These are phyloP conservation scores for Hippocampus zosterae DNA, from an alignment of 2,113 vertebrate species.

Conservation along the genomic window DNA sequence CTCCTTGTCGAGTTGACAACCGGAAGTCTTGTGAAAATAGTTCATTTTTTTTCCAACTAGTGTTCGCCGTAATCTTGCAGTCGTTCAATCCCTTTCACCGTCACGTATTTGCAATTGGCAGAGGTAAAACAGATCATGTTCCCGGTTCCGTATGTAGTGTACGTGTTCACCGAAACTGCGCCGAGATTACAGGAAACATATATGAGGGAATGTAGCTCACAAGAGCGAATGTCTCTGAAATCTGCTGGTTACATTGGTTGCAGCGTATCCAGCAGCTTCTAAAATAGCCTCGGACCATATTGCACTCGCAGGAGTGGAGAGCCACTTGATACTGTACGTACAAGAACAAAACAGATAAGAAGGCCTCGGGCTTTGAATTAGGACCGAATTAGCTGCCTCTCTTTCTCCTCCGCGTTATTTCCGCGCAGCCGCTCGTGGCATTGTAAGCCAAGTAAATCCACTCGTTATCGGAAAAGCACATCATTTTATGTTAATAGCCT, in stretches of 20 bases:
- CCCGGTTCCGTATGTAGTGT: not conserved
- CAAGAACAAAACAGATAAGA: slow-evolving; percentile 51
- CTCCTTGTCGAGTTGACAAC: too few relatives aligned
- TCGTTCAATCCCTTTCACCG: too few relatives aligned
- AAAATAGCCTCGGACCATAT: slow-evolving; percentile 52
- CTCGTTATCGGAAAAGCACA: slow-evolving; percentile 53
- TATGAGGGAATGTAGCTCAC: slow-evolving; percentile 1
- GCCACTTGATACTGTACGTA: slow-evolving; percentile 41
- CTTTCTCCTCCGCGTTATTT: slow-evolving; percentile 42
- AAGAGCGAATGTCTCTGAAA: not conserved
- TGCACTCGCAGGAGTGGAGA: slow-evolving; percentile 46
- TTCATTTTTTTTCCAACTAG: too few relatives aligned
- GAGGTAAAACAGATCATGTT: not conserved
- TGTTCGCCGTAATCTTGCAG: too few relatives aligned
- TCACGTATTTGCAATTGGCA: not conserved
- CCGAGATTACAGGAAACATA: not conserved
- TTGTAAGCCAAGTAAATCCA: slow-evolving; percentile 62
- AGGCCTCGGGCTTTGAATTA: slow-evolving; percentile 46
- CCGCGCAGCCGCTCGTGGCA: slow-evolving; percentile 55
- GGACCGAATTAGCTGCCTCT: slow-evolving; percentile 50
- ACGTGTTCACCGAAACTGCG: not conserved
- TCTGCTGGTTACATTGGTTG: slow-evolving; percentile 22
- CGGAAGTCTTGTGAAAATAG: too few relatives aligned
- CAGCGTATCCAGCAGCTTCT: slow-evolving; percentile 22
- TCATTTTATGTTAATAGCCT: slow-evolving; percentile 61